These are phyloP conservation scores for Pseudomugil tenellus DNA, from an alignment of 2,797 vertebrate genomes.

Conservation along the genomic window DNA sequence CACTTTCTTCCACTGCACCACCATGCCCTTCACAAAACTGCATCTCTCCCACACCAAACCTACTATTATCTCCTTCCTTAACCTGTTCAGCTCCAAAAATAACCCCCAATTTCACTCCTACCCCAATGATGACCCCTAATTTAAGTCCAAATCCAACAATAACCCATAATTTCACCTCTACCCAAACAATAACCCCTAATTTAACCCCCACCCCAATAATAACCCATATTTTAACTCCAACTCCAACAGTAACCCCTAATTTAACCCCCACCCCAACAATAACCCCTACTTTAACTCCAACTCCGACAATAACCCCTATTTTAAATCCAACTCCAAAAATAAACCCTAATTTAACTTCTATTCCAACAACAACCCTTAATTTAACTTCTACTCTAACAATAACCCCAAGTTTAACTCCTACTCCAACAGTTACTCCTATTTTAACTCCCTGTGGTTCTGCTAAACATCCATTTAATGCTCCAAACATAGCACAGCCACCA, in stretches of 20 bases:
- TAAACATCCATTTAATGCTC: slow-evolving; percentile 17
- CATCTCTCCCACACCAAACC: slow-evolving; percentile 32
- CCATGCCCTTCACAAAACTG: slow-evolving; percentile 46
- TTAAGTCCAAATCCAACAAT: too few species aligned
- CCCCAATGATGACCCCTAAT: too few species aligned
- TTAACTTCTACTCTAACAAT: slow-evolving; percentile 22
- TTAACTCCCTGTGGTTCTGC: slow-evolving; percentile 22
- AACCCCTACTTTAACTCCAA: slow-evolving; percentile 11
- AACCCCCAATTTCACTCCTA: too few species aligned
- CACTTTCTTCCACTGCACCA: slow-evolving; percentile 34
- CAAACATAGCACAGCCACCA: slow-evolving; percentile 38
- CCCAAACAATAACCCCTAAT: too few species aligned
- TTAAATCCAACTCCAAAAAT: slow-evolving; percentile 30
- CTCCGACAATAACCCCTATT: slow-evolving; percentile 11
- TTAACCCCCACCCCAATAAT: too few species aligned
- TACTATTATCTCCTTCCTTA: slow-evolving; percentile 26
- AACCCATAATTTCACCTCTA: too few species aligned
- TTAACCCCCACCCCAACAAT: too few species aligned
- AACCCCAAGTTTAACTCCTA: neutral
- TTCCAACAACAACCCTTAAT: slow-evolving; percentile 7
- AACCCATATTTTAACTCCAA: too few species aligned
- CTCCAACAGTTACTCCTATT: slow-evolving; percentile 28
- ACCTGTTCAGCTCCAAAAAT: slow-evolving; percentile 16
- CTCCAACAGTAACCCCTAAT: too few species aligned
- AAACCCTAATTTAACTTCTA: slow-evolving; percentile 7